Evolutionary conservation across 2,113 vertebrate species (phyloP).

Genomic region (Campylorhamphus procurvoides): DNA sequence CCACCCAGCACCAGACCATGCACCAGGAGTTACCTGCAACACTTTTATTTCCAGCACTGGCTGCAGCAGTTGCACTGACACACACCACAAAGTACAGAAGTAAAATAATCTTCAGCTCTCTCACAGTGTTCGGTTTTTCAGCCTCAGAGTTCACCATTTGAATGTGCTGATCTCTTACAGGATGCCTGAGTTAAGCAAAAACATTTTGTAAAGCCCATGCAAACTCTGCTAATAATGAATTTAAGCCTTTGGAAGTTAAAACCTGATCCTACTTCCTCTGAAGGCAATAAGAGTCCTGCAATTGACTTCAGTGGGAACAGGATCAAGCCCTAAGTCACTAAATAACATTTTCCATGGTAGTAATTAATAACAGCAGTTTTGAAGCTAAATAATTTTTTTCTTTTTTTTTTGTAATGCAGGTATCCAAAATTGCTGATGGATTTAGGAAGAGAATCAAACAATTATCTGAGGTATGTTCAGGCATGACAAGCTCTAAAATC

Average conservation of each 20-base stretch:
- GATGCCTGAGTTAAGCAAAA: conserved; percentile 29
- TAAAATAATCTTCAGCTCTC: not conserved
- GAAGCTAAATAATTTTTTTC: conserved; percentile 45
- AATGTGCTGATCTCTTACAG: not conserved
- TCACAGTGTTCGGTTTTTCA: not conserved
- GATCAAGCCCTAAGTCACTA: conserved; percentile 62
- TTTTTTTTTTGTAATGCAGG: conserved; percentile 44
- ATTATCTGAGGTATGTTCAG: conserved; percentile 38
- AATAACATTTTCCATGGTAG: conserved; percentile 72
- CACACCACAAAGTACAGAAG: not conserved
- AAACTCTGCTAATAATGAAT: not conserved
- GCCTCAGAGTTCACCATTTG: not conserved
- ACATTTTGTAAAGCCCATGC: not conserved
- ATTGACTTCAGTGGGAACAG: not conserved
- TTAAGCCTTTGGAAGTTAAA: conserved; percentile 40
- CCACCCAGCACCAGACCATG: not conserved
- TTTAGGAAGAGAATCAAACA: conserved; percentile 64
- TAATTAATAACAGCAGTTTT: conserved; percentile 68
- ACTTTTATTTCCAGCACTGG: not conserved
- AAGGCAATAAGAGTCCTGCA: not conserved
- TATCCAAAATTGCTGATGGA: conserved; percentile 53
- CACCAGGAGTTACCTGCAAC: not conserved
- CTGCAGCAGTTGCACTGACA: not conserved
- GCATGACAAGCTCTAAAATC: conserved; percentile 62
- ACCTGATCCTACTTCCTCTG: not conserved